These are phyloP conservation scores for Aphelinus atriplicis DNA, from an alignment of 1,140 invertebrate species.

Conservation along the genomic window DNA sequence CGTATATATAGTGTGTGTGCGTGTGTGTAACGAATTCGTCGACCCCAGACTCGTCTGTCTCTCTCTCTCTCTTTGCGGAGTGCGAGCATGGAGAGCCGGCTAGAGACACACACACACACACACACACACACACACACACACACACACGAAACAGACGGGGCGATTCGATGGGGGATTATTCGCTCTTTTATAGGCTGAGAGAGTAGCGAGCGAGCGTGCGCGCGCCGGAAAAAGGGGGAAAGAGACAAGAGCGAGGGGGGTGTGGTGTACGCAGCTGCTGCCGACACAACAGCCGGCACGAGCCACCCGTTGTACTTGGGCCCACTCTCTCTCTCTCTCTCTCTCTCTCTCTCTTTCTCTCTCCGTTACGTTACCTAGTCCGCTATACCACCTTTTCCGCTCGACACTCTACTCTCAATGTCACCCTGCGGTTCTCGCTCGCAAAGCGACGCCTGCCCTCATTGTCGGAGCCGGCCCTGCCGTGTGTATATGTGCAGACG, in stretches of 20 bases:
- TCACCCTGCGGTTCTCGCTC: not conserved
- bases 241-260: constrained; percentile 33
- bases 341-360: too few species aligned
- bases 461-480: not conserved
- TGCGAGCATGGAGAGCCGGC: too few species aligned
- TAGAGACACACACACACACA: too few species aligned
- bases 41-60: not conserved
- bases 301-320: constrained; percentile 48
- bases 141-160: constrained; percentile 10
- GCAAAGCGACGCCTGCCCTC: not conserved
- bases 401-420: constrained; percentile 1
- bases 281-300: constrained; percentile 56
- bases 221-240: constrained; percentile 20
- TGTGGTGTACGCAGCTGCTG: constrained; percentile 51
- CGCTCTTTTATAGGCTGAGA: constrained; percentile 19
- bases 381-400: constrained; percentile 41
- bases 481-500: too few species aligned
- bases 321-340: too few species aligned
- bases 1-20: not conserved
- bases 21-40: not conserved
- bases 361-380: too few species aligned
- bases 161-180: constrained; percentile 35
- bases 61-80: not conserved
- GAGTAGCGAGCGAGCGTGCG: not conserved
- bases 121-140: too few species aligned